phyloP scores from a whole-genome alignment of 1,140 invertebrate genomes.

The Wiebesia pumilae region DNA sequence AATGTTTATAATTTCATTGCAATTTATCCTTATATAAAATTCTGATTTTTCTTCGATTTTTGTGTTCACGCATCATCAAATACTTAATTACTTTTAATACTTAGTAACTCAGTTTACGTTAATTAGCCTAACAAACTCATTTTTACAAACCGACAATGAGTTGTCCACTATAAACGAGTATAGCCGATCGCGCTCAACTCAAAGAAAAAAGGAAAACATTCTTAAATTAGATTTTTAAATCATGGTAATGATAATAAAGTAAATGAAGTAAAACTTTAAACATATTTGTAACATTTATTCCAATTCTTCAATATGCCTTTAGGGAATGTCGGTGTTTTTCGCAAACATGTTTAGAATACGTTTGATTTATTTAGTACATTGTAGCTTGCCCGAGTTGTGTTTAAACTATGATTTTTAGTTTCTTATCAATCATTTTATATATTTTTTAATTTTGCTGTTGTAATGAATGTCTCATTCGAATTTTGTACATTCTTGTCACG shows the following conservation, averaged over 20 bases:
- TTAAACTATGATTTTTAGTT: constrained; percentile 51
- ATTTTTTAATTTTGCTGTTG: constrained; percentile 18
- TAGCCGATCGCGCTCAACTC: no score
- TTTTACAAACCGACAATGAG: no score
- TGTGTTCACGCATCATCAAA: no score
- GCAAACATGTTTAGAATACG: constrained; percentile 57
- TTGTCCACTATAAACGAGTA: no score
- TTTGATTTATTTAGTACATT: constrained; percentile 56
- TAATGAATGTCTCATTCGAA: neutral
- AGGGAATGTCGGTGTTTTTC: constrained; percentile 55
- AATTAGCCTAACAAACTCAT: no score
- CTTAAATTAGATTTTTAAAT: neutral
- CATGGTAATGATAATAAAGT: constrained; percentile 18
- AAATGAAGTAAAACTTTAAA: constrained; percentile 58
- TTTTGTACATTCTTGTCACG: neutral
- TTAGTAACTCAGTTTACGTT: no score
- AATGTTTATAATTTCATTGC: no score
- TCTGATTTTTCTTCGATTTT: no score
- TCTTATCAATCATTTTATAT: constrained; percentile 55
- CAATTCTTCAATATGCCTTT: constrained; percentile 66
- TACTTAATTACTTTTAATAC: no score
- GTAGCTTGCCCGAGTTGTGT: constrained; percentile 53
- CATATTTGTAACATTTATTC: constrained; percentile 72
- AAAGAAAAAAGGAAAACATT: neutral
- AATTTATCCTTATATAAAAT: no score